These are phyloP conservation scores for Rhynchonycteris naso DNA, from an alignment of 2,797 vertebrate species.

Conservation along the genomic window DNA sequence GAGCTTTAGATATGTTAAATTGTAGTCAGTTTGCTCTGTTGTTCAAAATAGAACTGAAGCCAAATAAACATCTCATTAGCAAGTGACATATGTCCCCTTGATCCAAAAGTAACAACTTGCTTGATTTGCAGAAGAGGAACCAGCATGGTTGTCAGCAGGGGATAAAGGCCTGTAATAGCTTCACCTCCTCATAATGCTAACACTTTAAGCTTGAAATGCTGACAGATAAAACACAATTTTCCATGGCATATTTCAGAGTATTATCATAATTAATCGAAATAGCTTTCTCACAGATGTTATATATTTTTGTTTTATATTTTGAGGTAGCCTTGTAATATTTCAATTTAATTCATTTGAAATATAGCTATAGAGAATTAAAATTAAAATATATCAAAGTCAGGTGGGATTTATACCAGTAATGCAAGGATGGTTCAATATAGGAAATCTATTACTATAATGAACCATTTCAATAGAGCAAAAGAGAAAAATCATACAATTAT, in stretches of 20 bases:
- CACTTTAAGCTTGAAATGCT: background rate
- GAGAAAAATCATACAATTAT: background rate
- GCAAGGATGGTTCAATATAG: background rate
- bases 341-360: background rate
- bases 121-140: background rate
- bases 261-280: background rate
- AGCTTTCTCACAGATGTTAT: background rate
- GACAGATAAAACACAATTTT: background rate
- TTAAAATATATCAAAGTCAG: conserved; percentile 5
- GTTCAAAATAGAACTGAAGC: background rate
- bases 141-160: background rate
- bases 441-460: background rate
- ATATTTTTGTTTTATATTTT: background rate
- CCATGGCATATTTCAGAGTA: background rate
- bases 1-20: background rate
- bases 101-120: background rate
- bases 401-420: background rate
- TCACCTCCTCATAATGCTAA: background rate
- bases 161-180: background rate
- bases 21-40: background rate
- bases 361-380: background rate
- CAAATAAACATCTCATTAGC: background rate
- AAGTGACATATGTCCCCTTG: background rate
- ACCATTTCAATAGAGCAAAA: background rate
- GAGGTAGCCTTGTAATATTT: background rate